phyloP scores from a whole-genome alignment of 1,140 invertebrate species.

The Bombus picipes region DNA sequence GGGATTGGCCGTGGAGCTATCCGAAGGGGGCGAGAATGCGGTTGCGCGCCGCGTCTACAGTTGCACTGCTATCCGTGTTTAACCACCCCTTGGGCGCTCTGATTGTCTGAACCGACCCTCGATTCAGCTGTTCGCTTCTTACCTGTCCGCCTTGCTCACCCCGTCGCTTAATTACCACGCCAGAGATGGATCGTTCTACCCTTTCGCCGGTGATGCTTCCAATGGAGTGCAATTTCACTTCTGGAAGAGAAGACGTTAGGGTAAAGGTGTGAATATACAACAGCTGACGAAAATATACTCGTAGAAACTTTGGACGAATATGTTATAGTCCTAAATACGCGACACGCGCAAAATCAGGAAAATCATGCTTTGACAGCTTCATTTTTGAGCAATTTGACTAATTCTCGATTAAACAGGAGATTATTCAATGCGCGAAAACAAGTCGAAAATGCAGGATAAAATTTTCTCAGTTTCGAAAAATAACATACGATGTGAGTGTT shows the following conservation, averaged over 20 bases:
- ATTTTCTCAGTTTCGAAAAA: no score
- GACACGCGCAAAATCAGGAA: no score
- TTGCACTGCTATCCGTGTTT: constrained; percentile 53
- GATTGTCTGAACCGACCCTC: constrained; percentile 17
- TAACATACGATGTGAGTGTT: no score
- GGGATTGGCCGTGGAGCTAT: constrained; percentile 54
- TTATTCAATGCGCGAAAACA: no score
- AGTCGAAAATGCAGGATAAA: no score
- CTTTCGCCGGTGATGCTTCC: neutral
- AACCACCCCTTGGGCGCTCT: neutral
- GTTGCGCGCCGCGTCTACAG: constrained; percentile 43
- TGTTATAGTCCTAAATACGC: no score
- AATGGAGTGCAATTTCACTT: neutral
- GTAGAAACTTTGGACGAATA: no score
- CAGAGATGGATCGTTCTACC: constrained; percentile 28
- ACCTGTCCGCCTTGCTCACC: constrained; percentile 33
- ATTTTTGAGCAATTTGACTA: no score
- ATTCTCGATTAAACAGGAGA: no score
- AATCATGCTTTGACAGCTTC: no score
- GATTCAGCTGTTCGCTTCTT: constrained; percentile 41
- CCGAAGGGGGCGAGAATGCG: constrained; percentile 55
- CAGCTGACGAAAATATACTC: neutral
- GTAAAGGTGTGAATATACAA: neutral
- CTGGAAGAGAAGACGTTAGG: no score
- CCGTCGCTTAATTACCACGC: constrained; percentile 50